Evolutionary conservation across 2,113 vertebrate species (phyloP).

Genomic region (Gyps fulvus): DNA sequence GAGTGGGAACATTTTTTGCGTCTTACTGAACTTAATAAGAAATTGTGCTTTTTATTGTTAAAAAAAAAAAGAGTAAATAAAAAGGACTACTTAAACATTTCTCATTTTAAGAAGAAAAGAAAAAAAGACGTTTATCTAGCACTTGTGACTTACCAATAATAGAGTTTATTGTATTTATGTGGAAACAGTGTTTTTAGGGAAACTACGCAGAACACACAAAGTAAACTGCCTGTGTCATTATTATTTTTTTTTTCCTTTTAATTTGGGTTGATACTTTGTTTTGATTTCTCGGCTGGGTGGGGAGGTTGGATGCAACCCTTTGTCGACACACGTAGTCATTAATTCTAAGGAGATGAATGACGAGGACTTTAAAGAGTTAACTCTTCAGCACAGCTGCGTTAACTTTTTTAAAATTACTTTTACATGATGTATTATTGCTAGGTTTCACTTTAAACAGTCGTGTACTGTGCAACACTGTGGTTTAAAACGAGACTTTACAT

Average conservation of each 20-base stretch:
- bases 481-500: slow-evolving; percentile 49
- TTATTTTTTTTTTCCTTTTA: neutral
- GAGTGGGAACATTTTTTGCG: slow-evolving; percentile 56
- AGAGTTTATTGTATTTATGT: slow-evolving; percentile 88
- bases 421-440: slow-evolving; percentile 20
- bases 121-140: slow-evolving; percentile 77
- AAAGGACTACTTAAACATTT: slow-evolving; percentile 79
- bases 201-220: slow-evolving; percentile 62
- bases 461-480: slow-evolving; percentile 63
- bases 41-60: slow-evolving; percentile 82
- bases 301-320: slow-evolving; percentile 11
- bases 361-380: slow-evolving; percentile 28
- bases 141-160: slow-evolving; percentile 84
- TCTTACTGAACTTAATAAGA: slow-evolving; percentile 74
- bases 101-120: slow-evolving; percentile 75
- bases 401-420: slow-evolving; percentile 52
- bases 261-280: slow-evolving; percentile 30
- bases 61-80: slow-evolving; percentile 42
- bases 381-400: slow-evolving; percentile 50
- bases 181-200: slow-evolving; percentile 82
- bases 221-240: slow-evolving; percentile 69
- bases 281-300: slow-evolving; percentile 22
- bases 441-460: slow-evolving; percentile 60
- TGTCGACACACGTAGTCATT: neutral
- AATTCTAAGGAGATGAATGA: neutral